Percentiles rank a stretch among this genome's conserved stretches.
phyloP scores from a whole-genome alignment of 2,888 invertebrate genomes.

The Conus canariensis region DNA sequence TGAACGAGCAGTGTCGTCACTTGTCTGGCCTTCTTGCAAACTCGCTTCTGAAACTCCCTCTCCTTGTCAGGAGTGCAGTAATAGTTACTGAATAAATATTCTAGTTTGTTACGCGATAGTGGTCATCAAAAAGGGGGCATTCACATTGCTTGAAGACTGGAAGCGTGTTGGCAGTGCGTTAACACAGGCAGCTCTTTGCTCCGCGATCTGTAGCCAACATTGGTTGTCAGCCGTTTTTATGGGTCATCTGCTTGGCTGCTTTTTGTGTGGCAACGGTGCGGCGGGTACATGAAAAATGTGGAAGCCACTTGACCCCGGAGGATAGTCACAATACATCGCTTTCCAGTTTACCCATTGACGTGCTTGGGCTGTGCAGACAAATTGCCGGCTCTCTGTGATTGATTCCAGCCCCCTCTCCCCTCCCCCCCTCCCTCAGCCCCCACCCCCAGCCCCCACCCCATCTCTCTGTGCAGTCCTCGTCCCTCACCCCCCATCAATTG shows the following conservation, averaged over 20 bases:
- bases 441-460: background rate
- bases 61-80: too few relatives aligned
- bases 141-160: too few relatives aligned
- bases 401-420: background rate
- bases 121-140: too few relatives aligned
- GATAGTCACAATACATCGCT: conserved; percentile 9
- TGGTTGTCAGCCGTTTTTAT: background rate
- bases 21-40: too few relatives aligned
- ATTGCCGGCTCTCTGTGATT: background rate
- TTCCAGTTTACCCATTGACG: conserved; percentile 1
- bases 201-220: background rate
- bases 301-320: conserved; percentile 23
- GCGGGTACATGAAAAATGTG: conserved; percentile 32
- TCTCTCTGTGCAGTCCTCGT: background rate
- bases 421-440: background rate
- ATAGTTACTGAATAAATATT: too few relatives aligned
- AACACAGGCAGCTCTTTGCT: background rate
- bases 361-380: background rate
- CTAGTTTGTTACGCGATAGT: too few relatives aligned
- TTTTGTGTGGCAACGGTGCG: conserved; percentile 16
- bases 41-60: too few relatives aligned
- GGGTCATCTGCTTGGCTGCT: conserved; percentile 17
- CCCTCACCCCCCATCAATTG: background rate
- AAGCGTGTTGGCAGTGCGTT: background rate
- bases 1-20: too few relatives aligned